Conservation (phyloP, 2,113 vertebrate genomes). For the Melospiza melodia region DNA sequence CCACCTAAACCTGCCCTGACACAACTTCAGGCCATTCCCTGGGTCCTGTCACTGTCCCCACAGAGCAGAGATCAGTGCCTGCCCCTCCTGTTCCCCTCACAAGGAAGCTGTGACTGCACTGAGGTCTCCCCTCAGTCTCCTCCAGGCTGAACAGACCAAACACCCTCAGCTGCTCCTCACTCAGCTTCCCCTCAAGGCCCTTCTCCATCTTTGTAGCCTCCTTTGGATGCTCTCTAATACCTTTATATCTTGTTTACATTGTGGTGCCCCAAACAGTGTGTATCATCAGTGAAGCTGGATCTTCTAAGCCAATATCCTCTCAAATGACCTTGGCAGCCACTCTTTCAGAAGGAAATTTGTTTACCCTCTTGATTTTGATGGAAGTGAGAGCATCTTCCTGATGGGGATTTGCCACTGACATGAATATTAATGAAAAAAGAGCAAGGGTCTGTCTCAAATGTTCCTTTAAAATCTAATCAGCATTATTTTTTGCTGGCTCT, state of each 20-base stretch:
- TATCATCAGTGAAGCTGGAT: neutral
- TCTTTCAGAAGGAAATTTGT: neutral
- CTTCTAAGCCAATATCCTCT: neutral
- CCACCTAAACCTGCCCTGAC: neutral
- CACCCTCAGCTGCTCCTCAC: fast-evolving
- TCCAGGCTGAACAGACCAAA: neutral
- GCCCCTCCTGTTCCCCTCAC: neutral
- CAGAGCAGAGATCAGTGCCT: neutral
- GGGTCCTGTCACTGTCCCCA: neutral
- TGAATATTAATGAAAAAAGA: neutral
- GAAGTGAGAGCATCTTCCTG: neutral
- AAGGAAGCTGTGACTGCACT: fast-evolving
- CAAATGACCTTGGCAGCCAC: neutral
- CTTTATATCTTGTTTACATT: neutral
- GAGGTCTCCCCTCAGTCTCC: neutral
- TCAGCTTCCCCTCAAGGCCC: fast-evolving
- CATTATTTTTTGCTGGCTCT: neutral
- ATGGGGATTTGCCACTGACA: neutral
- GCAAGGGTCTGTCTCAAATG: neutral
- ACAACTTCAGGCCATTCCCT: neutral
- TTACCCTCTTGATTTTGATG: neutral
- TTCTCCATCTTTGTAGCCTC: neutral
- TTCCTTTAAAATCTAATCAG: neutral
- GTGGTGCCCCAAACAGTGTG: neutral
- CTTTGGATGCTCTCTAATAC: neutral